These are phyloP conservation scores for Pantherophis alleghaniensis DNA, from an alignment of 2,797 vertebrate species.

Conservation along the genomic window DNA sequence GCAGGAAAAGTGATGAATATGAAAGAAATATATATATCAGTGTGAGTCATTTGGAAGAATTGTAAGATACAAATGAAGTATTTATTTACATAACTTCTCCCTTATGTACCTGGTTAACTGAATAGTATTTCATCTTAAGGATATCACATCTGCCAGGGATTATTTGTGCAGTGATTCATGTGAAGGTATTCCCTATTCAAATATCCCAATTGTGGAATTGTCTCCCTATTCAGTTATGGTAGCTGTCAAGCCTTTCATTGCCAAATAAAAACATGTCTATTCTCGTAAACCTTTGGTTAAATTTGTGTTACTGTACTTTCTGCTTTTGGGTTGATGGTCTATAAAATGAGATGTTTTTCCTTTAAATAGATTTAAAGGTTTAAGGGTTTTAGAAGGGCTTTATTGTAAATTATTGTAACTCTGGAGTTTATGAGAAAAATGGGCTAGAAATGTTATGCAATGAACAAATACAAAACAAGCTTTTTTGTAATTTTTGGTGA, in stretches of 20 bases:
- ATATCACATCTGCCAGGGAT: neutral
- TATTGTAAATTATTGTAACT: neutral
- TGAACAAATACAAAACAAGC: neutral
- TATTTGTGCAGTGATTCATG: neutral
- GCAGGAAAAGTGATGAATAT: neutral
- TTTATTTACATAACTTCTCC: neutral
- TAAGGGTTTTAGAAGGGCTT: neutral
- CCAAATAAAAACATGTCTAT: neutral
- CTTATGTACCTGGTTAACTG: neutral
- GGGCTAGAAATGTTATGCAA: neutral
- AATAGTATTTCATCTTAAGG: neutral
- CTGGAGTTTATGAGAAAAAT: neutral
- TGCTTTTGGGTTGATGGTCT: neutral
- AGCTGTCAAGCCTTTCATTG: neutral
- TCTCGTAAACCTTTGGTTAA: neutral
- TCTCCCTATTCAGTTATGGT: neutral
- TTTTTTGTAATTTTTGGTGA: neutral
- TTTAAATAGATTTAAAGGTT: neutral
- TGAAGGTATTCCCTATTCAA: neutral
- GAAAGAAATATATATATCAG: neutral
- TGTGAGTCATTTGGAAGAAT: neutral
- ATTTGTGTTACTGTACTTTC: neutral
- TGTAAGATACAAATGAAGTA: neutral
- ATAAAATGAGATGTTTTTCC: neutral
- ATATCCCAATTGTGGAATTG: neutral